A percentile compares a stretch with the other conserved stretches of the same genome.
Conservation (phyloP, 2,113 vertebrate species). For the Anguilla rostrata region DNA sequence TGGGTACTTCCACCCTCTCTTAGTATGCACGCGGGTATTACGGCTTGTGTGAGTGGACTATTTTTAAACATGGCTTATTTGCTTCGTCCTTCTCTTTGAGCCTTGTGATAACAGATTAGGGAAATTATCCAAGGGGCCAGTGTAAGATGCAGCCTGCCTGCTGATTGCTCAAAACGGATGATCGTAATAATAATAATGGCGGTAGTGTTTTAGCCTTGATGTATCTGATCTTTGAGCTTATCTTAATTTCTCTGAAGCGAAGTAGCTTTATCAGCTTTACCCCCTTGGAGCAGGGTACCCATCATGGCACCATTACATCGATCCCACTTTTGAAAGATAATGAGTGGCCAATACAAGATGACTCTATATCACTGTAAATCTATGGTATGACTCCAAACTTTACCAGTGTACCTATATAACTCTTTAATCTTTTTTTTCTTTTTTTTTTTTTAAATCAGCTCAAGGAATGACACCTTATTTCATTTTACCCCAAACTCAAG, state of each 20-base stretch:
- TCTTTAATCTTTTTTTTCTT: background rate
- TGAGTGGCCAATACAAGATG: background rate
- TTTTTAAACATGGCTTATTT: constrained; percentile 9
- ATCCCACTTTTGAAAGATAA: background rate
- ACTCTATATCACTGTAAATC: background rate
- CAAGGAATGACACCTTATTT: no score
- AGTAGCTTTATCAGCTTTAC: background rate
- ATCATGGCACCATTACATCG: background rate
- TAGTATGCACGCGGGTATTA: background rate
- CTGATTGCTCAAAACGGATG: background rate
- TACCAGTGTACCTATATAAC: background rate
- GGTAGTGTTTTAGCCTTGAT: background rate
- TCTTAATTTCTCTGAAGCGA: background rate
- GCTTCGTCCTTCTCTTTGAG: background rate
- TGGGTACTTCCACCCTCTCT: background rate
- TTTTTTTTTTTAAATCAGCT: no score
- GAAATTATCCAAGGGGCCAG: background rate
- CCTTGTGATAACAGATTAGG: constrained; percentile 9
- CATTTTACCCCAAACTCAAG: background rate
- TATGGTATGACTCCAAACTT: background rate
- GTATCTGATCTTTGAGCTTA: background rate
- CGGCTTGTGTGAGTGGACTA: background rate
- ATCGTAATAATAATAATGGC: background rate
- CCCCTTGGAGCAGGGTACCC: background rate
- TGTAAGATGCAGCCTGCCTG: background rate